These are phyloP conservation scores for Minunthozetes semirufus DNA, from an alignment of 2,888 invertebrate genomes.

Conservation along the genomic window DNA sequence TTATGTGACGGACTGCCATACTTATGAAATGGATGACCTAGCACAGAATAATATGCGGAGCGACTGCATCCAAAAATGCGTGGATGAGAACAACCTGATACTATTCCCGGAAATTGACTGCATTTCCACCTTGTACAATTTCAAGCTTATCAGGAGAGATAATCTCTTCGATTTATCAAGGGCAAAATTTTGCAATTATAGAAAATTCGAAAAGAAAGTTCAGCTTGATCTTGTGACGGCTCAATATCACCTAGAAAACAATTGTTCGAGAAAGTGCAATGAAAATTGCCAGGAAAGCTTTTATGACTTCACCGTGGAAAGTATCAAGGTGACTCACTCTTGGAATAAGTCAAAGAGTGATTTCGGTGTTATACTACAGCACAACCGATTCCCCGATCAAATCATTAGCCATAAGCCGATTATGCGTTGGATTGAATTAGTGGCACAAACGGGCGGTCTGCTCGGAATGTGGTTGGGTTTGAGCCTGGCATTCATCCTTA, in stretches of 20 bases:
- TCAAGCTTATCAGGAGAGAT: neutral
- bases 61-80: neutral
- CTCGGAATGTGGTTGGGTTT: neutral
- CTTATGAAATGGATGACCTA: neutral
- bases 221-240: too few relatives aligned
- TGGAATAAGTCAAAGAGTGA: too few relatives aligned
- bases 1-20: neutral
- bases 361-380: too few relatives aligned
- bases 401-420: neutral
- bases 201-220: too few relatives aligned
- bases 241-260: too few relatives aligned
- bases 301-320: neutral
- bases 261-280: neutral
- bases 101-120: neutral
- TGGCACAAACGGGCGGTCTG: neutral
- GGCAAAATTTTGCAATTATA: neutral
- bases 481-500: too few relatives aligned
- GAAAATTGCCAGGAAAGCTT: neutral
- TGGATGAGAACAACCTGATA: neutral
- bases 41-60: neutral
- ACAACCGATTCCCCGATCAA: neutral
- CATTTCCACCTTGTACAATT: neutral
- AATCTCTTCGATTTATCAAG: neutral
- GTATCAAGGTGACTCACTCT: too few relatives aligned
- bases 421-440: neutral